phyloP scores from a whole-genome alignment of 2,113 vertebrate genomes.

The Phaethon lepturus region DNA sequence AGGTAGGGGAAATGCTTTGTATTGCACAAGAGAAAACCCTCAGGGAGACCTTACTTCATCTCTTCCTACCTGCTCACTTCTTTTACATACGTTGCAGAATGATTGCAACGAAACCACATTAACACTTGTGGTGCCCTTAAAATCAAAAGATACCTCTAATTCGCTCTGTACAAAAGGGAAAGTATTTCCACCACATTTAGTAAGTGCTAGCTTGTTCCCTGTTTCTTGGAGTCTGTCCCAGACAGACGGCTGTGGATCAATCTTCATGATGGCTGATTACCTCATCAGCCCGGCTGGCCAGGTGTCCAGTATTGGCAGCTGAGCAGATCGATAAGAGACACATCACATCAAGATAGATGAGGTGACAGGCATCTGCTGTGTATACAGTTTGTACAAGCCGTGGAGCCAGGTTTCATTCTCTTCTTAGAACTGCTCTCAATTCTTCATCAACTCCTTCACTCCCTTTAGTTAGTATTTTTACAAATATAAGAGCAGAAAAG shows the following conservation, averaged over 20 bases:
- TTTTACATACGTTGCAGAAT: not conserved
- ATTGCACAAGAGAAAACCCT: not conserved
- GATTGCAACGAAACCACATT: not conserved
- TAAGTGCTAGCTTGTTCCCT: not conserved
- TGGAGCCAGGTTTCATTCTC: not conserved
- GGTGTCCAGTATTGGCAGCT: not conserved
- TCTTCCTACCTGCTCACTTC: not conserved
- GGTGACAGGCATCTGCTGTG: not conserved
- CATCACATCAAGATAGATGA: slow-evolving; percentile 31
- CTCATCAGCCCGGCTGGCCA: not conserved
- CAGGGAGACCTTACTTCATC: not conserved
- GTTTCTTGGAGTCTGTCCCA: not conserved
- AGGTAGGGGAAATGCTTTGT: not conserved
- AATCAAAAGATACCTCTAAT: not conserved
- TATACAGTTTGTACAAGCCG: not conserved
- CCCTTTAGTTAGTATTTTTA: not conserved
- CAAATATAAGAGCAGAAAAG: not conserved
- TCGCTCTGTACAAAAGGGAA: not conserved
- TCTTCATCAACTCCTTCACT: not conserved
- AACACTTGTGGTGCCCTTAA: not conserved
- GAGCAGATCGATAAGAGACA: slow-evolving; percentile 31
- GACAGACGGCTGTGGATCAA: not conserved
- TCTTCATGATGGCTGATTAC: slow-evolving; percentile 16
- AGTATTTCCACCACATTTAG: not conserved
- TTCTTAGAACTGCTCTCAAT: not conserved